These are phyloP conservation scores for Esox lucius DNA, from an alignment of 2,797 vertebrate species.

Conservation along the genomic window DNA sequence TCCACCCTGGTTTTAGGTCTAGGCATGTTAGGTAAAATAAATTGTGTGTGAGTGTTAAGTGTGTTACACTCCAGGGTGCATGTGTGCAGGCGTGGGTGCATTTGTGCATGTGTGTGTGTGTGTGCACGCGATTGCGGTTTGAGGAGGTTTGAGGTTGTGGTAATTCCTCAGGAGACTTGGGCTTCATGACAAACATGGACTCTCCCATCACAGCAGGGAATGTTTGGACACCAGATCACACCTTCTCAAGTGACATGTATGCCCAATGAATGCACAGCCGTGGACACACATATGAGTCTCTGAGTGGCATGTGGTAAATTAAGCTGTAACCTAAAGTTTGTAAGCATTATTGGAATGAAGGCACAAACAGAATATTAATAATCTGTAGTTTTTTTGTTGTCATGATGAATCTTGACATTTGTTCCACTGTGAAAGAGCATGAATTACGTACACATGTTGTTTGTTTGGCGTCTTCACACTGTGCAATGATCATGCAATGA, in stretches of 20 bases:
- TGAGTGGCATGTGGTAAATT: constrained; percentile 61
- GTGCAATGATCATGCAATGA: background rate
- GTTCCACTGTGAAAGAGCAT: background rate
- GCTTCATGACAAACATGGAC: constrained; percentile 45
- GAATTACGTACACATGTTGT: background rate
- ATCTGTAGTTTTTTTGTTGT: background rate
- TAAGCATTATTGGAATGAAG: constrained; percentile 25
- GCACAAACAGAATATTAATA: background rate
- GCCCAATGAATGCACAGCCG: constrained; percentile 47
- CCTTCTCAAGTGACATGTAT: constrained; percentile 22
- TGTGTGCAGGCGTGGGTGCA: background rate
- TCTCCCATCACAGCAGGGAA: constrained; percentile 73
- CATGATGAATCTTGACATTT: background rate
- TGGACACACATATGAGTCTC: constrained; percentile 47
- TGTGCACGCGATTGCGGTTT: constrained; percentile 5
- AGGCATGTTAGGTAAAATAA: constrained; percentile 12
- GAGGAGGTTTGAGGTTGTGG: constrained; percentile 61
- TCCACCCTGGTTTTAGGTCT: background rate
- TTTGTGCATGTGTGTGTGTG: constrained; percentile 16
- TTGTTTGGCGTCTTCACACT: background rate
- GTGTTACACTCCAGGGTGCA: background rate
- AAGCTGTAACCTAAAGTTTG: constrained; percentile 41
- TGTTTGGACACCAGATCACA: constrained; percentile 65
- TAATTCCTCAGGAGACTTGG: constrained; percentile 72
- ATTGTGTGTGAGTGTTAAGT: constrained; percentile 38